Conservation (phyloP, 2,888 invertebrate species). For the Aphidoletes aphidimyza region DNA sequence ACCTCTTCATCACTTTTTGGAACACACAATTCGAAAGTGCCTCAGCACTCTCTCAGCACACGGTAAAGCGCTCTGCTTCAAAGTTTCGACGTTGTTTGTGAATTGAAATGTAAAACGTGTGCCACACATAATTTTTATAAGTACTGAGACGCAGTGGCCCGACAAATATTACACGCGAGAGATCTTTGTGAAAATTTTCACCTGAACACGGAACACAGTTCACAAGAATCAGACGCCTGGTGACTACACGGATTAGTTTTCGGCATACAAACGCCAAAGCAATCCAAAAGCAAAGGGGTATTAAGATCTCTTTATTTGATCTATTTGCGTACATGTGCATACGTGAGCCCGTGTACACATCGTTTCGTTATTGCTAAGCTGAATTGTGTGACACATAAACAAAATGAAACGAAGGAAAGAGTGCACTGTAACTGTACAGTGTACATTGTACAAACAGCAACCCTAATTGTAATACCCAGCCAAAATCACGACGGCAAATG, state of each 20-base stretch:
- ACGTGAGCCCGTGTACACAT: conserved; percentile 34
- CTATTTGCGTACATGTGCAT: conserved; percentile 53
- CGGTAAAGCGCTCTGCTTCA: conserved; percentile 29
- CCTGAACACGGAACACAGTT: background rate
- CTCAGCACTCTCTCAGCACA: background rate
- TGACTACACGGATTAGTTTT: conserved; percentile 37
- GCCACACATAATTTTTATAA: conserved; percentile 52
- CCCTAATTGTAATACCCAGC: conserved; percentile 36
- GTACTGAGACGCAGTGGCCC: conserved; percentile 19
- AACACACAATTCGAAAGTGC: background rate
- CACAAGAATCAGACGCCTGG: background rate
- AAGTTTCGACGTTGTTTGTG: conserved; percentile 26
- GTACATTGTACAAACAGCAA: conserved; percentile 44
- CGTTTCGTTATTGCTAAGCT: conserved; percentile 39
- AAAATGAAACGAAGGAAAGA: conserved; percentile 38
- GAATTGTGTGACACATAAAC: conserved; percentile 50
- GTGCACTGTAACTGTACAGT: too few relatives aligned
- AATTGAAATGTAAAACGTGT: conserved; percentile 52
- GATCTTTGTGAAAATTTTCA: conserved; percentile 45
- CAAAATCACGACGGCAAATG: conserved; percentile 1
- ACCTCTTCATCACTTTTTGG: conserved; percentile 22
- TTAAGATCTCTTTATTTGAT: conserved; percentile 50
- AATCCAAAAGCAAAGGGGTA: background rate
- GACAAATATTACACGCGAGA: conserved; percentile 30
- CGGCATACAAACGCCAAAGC: conserved; percentile 17